Percentiles rank a stretch among this genome's conserved stretches.
Conservation (phyloP, 2,888 invertebrate species). For the Pelosia muscerda region DNA sequence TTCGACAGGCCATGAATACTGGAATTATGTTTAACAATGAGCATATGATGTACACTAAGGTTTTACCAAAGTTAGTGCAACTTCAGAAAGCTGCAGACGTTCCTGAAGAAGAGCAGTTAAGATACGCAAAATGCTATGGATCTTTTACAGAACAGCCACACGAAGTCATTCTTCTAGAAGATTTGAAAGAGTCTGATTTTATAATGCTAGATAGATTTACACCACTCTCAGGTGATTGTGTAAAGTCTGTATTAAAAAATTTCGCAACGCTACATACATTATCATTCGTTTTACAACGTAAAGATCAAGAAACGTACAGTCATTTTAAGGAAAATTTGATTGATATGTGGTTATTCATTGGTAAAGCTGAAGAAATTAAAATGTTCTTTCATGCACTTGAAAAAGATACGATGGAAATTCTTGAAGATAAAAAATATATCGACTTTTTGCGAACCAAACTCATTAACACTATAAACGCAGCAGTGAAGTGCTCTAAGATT, state of each 20-base stretch:
- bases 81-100: conserved; percentile 57
- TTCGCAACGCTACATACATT: conserved; percentile 65
- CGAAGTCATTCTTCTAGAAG: conserved; percentile 66
- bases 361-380: conserved; percentile 4
- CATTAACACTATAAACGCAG: conserved; percentile 5
- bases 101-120: conserved; percentile 54
- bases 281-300: conserved; percentile 62
- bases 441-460: conserved; percentile 44
- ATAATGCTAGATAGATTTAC: conserved; percentile 59
- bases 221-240: conserved; percentile 52
- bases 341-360: conserved; percentile 35
- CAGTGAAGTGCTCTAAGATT: conserved; percentile 29
- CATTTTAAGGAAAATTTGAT: conserved; percentile 34
- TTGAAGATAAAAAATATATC: conserved; percentile 52
- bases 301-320: conserved; percentile 55
- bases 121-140: conserved; percentile 61
- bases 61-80: conserved; percentile 57
- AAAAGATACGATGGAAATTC: conserved; percentile 29
- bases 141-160: conserved; percentile 49
- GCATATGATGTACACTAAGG: conserved; percentile 55
- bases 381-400: conserved; percentile 34
- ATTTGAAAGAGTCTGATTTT: conserved; percentile 55
- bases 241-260: conserved; percentile 59
- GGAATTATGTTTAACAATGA: conserved; percentile 58
- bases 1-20: conserved; percentile 44